Evolutionary conservation across 53 echinoderm and acorn worm species (phyloP), one percentile per base, ranked within the genome.

Genomic region (Crossaster papposus): DNA sequence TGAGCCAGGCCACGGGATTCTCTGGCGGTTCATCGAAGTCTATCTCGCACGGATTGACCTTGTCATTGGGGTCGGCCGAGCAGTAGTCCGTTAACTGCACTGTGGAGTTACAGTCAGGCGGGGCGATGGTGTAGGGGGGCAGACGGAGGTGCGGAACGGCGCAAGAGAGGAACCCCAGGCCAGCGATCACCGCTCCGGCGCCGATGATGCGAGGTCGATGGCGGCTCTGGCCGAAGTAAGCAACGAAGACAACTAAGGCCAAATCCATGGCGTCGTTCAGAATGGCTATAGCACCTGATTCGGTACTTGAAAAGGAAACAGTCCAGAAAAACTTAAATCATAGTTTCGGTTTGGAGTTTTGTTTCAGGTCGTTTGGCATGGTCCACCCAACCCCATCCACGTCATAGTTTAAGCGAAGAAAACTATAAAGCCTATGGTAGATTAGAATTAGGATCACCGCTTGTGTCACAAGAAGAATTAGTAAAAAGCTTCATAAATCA

Each of bases 141-240:
- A 89, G 38, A 29, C 81, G 18, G 29, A 93, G 83, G 65, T 95
- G 95, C 12, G 95, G 95, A 3, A 95, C 12, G 0, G 83, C 64
- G 68, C 93, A 95, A 22, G 93, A 58, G 35, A 84, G 22, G 0
- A 89, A 75, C 1, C 95, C 95, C 14, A 95, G 26, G 2, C 90
- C 91, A 1, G 89, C 75, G 7, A 95, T 4, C 32, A 95, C 1
- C 8, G 79, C 9, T 13, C 95, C 95, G 0, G 73, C 20, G 4
- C 81, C 91, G 0, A 95, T 89, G 80, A 91, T 85, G 14, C 91
- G 91, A 1, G 95, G 91, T 3, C 95, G 81, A 54, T 95, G 86
- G 3, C 89, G 77, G 36, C 64, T 93, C 51, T 93, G 93, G 36
- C 95, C 95, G 71, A 89, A 93, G 78, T 93, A 91, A 29, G 93